These are phyloP conservation scores for Bos javanicus DNA, from an alignment of 2,113 vertebrate genomes.

Conservation along the genomic window DNA sequence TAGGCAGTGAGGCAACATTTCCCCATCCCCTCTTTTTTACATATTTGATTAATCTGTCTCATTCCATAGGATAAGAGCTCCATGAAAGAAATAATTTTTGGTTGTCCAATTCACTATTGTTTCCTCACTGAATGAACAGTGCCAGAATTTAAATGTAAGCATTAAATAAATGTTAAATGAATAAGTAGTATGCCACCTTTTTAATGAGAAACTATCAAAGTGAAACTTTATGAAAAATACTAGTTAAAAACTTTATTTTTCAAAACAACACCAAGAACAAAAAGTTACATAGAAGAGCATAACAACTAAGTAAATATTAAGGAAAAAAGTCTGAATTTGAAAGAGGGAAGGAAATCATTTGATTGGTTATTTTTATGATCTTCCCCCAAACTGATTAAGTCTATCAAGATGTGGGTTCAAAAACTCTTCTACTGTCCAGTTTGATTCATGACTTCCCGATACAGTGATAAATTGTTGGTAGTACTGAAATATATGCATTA, in stretches of 20 bases:
- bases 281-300: not conserved
- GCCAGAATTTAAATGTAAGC: not conserved
- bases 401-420: not conserved
- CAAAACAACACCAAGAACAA: not conserved
- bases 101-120: not conserved
- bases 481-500: not conserved
- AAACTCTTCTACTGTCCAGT: not conserved
- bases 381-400: not conserved
- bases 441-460: not conserved
- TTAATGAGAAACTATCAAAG: not conserved
- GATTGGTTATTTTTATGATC: not conserved
- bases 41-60: not conserved
- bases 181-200: not conserved
- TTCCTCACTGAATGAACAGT: not conserved
- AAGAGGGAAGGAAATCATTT: slow-evolving; percentile 13
- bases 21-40: not conserved
- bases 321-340: not conserved
- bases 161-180: not conserved
- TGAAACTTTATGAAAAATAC: not conserved
- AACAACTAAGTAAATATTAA: not conserved
- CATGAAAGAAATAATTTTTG: not conserved
- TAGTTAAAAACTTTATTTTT: slow-evolving; percentile 9
- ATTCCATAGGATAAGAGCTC: not conserved
- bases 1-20: not conserved
- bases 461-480: not conserved